Evolutionary conservation across 2,888 invertebrate genomes (phyloP).

Genomic region (Drosophila percnosoma): DNA sequence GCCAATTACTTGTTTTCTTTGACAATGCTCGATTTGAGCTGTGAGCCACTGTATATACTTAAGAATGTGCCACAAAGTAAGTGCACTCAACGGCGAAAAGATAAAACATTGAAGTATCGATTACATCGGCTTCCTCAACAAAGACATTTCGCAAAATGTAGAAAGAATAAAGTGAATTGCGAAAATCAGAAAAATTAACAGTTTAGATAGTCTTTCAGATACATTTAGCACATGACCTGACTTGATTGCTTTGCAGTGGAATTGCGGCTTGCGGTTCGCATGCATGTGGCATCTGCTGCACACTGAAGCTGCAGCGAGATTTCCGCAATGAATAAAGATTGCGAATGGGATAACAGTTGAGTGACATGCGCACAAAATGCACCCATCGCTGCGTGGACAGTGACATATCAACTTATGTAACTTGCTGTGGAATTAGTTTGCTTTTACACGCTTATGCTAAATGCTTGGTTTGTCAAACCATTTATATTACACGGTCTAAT

Average conservation of each 20-base stretch:
- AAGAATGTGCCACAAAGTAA: background rate
- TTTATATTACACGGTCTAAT: conserved; percentile 55
- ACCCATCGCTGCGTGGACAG: conserved; percentile 17
- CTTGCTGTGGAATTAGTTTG: conserved; percentile 2
- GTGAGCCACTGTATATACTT: no score
- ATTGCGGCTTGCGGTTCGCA: background rate
- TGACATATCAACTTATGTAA: conserved; percentile 28
- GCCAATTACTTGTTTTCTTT: no score
- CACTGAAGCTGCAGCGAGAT: conserved; percentile 12
- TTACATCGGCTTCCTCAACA: background rate
- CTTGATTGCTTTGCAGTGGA: background rate
- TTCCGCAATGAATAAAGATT: conserved; percentile 7
- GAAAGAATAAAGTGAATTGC: background rate
- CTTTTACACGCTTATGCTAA: conserved; percentile 54
- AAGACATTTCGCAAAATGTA: background rate
- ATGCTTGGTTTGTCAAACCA: conserved; percentile 38
- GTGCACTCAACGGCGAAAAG: background rate
- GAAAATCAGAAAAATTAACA: background rate
- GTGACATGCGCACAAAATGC: conserved; percentile 2
- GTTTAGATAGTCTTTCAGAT: background rate
- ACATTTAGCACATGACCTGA: conserved; percentile 1
- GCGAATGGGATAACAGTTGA: background rate
- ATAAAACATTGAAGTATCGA: background rate
- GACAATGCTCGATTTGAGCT: no score
- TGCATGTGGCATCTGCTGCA: conserved; percentile 10